A percentile compares a stretch with the other conserved stretches of the same genome.
Evolutionary conservation across 2,797 vertebrate genomes (phyloP).

Genomic region (Petrocephalus sullivani): DNA sequence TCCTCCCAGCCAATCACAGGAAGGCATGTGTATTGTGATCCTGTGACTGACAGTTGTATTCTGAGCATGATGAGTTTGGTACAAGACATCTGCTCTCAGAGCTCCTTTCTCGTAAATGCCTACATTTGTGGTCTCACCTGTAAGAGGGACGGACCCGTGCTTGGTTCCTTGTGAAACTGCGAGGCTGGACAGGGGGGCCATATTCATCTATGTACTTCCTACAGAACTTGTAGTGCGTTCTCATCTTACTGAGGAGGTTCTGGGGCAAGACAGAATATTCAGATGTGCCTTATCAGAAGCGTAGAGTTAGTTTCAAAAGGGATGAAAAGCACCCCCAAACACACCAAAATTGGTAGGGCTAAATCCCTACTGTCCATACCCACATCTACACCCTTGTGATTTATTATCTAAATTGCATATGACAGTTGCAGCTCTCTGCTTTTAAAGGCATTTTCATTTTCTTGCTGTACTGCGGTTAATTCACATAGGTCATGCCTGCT

Average conservation of each 20-base stretch:
- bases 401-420: not conserved
- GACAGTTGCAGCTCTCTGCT: not conserved
- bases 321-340: not conserved
- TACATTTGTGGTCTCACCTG: not conserved
- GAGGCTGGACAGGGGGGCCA: conserved; percentile 58
- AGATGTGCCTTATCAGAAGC: not conserved
- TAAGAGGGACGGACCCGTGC: not conserved
- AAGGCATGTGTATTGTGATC: not conserved
- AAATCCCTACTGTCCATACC: not conserved
- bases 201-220: conserved; percentile 70
- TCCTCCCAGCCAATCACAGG: not conserved
- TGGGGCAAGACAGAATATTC: conserved; percentile 48
- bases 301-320: not conserved
- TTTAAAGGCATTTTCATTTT: not conserved
- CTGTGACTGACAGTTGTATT: not conserved
- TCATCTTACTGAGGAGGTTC: conserved; percentile 67
- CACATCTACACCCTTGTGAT: not conserved
- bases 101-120: not conserved
- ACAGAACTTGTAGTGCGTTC: conserved; percentile 69
- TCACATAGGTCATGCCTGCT: not conserved
- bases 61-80: not conserved
- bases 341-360: no score
- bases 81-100: not conserved
- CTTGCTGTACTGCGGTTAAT: not conserved
- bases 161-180: conserved; percentile 26